These are phyloP conservation scores for Acrobasis consociella DNA, from an alignment of 2,888 invertebrate species.

Conservation along the genomic window DNA sequence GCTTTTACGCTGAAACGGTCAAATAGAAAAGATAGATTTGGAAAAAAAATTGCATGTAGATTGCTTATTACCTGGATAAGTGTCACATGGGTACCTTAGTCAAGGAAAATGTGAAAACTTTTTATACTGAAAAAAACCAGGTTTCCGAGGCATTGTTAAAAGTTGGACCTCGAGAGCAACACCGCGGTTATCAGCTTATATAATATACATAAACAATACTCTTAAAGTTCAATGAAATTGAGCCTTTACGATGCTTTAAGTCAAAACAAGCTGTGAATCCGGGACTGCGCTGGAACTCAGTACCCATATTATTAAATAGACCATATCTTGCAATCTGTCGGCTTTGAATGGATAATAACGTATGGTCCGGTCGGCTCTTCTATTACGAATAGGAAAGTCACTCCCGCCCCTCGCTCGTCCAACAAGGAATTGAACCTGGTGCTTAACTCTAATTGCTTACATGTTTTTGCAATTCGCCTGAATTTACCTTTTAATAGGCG, in stretches of 20 bases:
- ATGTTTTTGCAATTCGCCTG: conserved; percentile 60
- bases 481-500: conserved; percentile 55
- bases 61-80: too few relatives aligned
- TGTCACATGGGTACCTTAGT: too few relatives aligned
- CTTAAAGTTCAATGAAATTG: too few relatives aligned
- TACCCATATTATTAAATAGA: conserved; percentile 66
- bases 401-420: conserved; percentile 54
- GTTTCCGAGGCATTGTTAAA: too few relatives aligned
- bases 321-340: conserved; percentile 66
- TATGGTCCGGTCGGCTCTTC: conserved; percentile 48
- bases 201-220: too few relatives aligned
- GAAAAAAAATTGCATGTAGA: too few relatives aligned
- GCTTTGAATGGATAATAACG: conserved; percentile 68
- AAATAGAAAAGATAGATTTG: too few relatives aligned
- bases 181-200: too few relatives aligned
- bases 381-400: conserved; percentile 56
- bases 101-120: too few relatives aligned
- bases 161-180: too few relatives aligned
- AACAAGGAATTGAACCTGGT: conserved; percentile 62
- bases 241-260: conserved; percentile 30
- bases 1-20: too few relatives aligned
- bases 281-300: conserved; percentile 44
- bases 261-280: conserved; percentile 40
- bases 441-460: conserved; percentile 66
- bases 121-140: too few relatives aligned